A percentile compares a stretch with the other conserved stretches of the same genome.
Conservation (phyloP, 2,888 invertebrate genomes). For the Pyrrhosoma nymphula region DNA sequence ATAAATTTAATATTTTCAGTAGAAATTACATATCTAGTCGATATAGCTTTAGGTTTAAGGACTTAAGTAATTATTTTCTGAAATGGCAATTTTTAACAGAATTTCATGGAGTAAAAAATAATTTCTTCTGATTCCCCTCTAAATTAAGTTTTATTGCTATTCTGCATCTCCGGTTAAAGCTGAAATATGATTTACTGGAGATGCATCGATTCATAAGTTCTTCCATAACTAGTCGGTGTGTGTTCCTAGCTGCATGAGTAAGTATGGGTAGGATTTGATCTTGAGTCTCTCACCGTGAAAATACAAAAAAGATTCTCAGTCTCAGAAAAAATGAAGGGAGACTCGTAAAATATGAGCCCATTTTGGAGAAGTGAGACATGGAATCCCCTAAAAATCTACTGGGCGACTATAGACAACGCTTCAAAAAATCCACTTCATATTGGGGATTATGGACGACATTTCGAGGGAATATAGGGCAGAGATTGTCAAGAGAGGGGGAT, state of each 20-base stretch:
- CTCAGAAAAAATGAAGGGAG: slow-evolving; percentile 15
- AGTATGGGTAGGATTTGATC: neutral
- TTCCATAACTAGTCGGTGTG: no score
- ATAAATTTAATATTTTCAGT: no score
- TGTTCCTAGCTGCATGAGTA: neutral
- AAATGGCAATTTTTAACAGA: no score
- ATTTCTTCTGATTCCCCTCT: no score
- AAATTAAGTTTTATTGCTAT: no score
- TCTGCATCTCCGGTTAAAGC: no score
- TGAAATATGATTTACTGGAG: no score
- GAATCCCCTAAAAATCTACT: neutral
- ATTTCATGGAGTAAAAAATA: no score
- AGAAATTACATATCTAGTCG: no score
- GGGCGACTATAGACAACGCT: neutral
- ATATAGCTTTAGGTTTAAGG: no score
- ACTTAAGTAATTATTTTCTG: no score
- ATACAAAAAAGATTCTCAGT: neutral
- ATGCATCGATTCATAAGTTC: no score
- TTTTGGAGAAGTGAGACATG: neutral
- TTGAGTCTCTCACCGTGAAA: neutral
- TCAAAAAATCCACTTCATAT: slow-evolving; percentile 37
- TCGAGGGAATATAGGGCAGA: slow-evolving; percentile 38
- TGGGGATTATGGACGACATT: slow-evolving; percentile 38
- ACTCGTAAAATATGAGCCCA: neutral
- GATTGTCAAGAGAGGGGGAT: neutral